These are phyloP conservation scores for Trematocara nigrifrons DNA, from an alignment of 2,113 vertebrate genomes.

Conservation along the genomic window DNA sequence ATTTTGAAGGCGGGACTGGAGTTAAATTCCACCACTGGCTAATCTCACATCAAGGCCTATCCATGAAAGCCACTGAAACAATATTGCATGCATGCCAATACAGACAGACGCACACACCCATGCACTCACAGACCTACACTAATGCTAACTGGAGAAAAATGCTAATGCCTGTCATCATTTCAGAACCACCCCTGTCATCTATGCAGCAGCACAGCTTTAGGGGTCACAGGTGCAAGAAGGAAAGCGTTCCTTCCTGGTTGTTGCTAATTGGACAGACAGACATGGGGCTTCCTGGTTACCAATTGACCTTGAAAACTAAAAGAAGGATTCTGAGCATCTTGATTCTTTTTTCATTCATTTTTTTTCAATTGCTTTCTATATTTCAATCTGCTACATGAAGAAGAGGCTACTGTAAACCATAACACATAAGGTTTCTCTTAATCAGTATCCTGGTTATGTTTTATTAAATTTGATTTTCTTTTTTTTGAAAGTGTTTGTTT, in stretches of 20 bases:
- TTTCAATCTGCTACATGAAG: background rate
- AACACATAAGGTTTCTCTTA: background rate
- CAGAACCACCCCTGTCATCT: slow-evolving; percentile 63
- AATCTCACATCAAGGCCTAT: slow-evolving; percentile 64
- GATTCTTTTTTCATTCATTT: background rate
- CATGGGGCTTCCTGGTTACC: slow-evolving; percentile 53
- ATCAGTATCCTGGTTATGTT: background rate
- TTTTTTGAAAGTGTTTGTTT: background rate
- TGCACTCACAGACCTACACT: slow-evolving; percentile 38
- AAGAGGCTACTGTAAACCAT: background rate
- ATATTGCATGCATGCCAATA: slow-evolving; percentile 36
- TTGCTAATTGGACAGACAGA: slow-evolving; percentile 68
- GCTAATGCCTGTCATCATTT: slow-evolving; percentile 73
- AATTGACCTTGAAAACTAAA: slow-evolving; percentile 62
- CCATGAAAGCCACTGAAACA: slow-evolving; percentile 49
- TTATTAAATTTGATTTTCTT: background rate
- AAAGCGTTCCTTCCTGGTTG: slow-evolving; percentile 64
- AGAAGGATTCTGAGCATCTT: slow-evolving; percentile 24
- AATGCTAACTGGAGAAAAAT: slow-evolving; percentile 71
- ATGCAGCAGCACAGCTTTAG: slow-evolving; percentile 60
- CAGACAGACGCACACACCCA: slow-evolving; percentile 4
- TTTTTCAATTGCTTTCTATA: background rate
- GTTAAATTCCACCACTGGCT: slow-evolving; percentile 49
- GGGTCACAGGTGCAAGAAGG: slow-evolving; percentile 53
- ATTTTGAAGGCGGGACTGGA: slow-evolving; percentile 65